Conservation (phyloP, 2,888 invertebrate species). For the Leptopterna dolabrata region DNA sequence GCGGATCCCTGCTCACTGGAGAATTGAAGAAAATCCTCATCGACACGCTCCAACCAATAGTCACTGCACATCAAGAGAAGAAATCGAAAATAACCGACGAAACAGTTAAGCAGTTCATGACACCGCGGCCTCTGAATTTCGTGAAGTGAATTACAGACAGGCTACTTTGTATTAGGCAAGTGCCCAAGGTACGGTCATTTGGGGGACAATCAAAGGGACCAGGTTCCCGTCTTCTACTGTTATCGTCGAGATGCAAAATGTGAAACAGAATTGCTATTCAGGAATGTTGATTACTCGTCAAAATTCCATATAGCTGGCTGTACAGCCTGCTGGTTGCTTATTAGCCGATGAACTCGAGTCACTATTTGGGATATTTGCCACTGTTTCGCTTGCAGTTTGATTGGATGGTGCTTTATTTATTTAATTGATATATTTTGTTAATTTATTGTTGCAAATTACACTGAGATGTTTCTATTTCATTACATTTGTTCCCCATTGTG, state of each 20-base stretch:
- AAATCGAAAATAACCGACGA: slow-evolving; percentile 87
- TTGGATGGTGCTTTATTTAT: background rate
- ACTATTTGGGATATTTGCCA: background rate
- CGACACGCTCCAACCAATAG: slow-evolving; percentile 80
- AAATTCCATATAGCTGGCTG: no score
- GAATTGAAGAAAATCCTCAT: slow-evolving; percentile 94
- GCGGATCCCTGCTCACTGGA: slow-evolving; percentile 91
- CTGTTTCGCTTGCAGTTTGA: background rate
- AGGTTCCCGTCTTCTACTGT: no score
- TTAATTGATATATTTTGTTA: background rate
- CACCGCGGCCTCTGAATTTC: slow-evolving; percentile 79
- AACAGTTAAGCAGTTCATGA: slow-evolving; percentile 84
- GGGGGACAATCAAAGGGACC: no score
- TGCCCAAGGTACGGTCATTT: no score
- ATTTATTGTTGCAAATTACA: background rate
- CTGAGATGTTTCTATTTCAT: background rate
- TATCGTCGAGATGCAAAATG: no score
- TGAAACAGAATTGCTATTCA: no score
- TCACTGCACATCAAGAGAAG: slow-evolving; percentile 84
- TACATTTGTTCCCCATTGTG: no score
- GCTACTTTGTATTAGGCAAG: slow-evolving; percentile 70
- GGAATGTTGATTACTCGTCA: no score
- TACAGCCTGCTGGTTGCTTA: no score
- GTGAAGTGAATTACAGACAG: slow-evolving; percentile 63
- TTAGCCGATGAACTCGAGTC: no score